Percentiles rank a stretch among this genome's conserved stretches.
phyloP scores from a whole-genome alignment of 2,797 vertebrate genomes.

The Morelia viridis region DNA sequence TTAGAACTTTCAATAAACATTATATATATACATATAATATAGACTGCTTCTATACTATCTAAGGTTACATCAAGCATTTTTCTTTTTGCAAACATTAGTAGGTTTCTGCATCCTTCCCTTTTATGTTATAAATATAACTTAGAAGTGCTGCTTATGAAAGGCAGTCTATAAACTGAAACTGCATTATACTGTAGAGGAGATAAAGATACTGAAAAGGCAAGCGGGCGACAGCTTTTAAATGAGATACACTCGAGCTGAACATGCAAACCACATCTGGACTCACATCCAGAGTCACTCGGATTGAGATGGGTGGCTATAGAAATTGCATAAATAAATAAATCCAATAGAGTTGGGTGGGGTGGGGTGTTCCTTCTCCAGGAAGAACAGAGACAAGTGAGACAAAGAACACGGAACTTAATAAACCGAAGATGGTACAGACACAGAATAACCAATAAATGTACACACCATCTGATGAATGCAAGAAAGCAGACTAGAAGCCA shows the following conservation, averaged over 20 bases:
- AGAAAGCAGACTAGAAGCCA: conserved; percentile 45
- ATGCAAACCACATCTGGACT: conserved; percentile 50
- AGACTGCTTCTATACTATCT: conserved; percentile 28
- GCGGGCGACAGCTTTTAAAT: conserved; percentile 56
- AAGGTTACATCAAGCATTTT: conserved; percentile 37
- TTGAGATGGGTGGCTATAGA: too few relatives aligned
- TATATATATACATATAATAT: not conserved
- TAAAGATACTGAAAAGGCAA: conserved; percentile 63
- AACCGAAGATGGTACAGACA: conserved; percentile 45
- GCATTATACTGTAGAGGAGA: conserved; percentile 62
- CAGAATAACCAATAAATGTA: conserved; percentile 52
- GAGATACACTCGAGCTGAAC: conserved; percentile 51
- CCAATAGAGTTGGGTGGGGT: conserved; percentile 17
- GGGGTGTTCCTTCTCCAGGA: conserved; percentile 18
- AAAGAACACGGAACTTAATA: conserved; percentile 54
- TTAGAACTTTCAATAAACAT: not conserved
- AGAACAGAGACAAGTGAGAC: conserved; percentile 33
- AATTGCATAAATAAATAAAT: conserved; percentile 1
- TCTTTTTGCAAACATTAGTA: conserved; percentile 47
- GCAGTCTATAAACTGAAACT: conserved; percentile 60
- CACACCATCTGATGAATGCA: conserved; percentile 26
- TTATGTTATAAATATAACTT: conserved; percentile 58
- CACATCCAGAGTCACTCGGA: too few relatives aligned
- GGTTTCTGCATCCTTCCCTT: conserved; percentile 44
- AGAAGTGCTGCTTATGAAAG: conserved; percentile 63